Evolutionary conservation across 1,140 invertebrate genomes (phyloP), one percentile per base, ranked within the genome.

Genomic region (Tetragonula clypearis): DNA sequence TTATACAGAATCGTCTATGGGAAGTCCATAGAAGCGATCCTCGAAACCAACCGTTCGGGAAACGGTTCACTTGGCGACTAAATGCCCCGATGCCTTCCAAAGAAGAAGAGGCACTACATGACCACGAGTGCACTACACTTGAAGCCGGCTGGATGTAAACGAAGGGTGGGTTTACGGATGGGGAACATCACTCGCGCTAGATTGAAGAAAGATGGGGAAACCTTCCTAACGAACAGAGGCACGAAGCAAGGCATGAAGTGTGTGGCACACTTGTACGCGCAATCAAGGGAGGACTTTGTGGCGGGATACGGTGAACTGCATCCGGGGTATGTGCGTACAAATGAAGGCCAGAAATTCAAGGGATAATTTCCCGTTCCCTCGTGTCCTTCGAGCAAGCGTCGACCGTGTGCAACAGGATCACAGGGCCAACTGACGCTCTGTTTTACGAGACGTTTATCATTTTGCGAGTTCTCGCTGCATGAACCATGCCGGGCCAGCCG

Each of bases 301-400:
- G 72, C 82, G 62, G 53, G 87, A 86, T 53, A 65, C 21, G 68
- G 69, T 68, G 77, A 86, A 87, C 77, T 83, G 21, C 79, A 71
- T 82, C 68, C 30, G 30, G 35, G 19, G 30, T 78, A 56, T 58
- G 71, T 76, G 68, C 41, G 84, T 74, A 80, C 68, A 87, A 84
- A 85, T 90, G 79, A 82, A 49, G 26, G 77, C 73, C 74, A 85
- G 84, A 86, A 86, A 82, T 88, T 90, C 82, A 79, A 71, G 86
- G 90, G 91, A 92, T 90, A 91, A 92, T 92, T 88, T 85, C 12
- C 4, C 4, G 81, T 86, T 71, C 82, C 79, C 88, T 79, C 78
- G 73, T 26, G 56, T n/a, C n/a, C 26, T 26, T 65, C 65, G 60
- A 62, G 30, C 60, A 55, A 56, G 19, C 79, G 86, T 85, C 41